Percentiles rank a stretch among this genome's conserved stretches.
Conservation (phyloP, 2,888 invertebrate genomes). For the Ophion slaviceki region DNA sequence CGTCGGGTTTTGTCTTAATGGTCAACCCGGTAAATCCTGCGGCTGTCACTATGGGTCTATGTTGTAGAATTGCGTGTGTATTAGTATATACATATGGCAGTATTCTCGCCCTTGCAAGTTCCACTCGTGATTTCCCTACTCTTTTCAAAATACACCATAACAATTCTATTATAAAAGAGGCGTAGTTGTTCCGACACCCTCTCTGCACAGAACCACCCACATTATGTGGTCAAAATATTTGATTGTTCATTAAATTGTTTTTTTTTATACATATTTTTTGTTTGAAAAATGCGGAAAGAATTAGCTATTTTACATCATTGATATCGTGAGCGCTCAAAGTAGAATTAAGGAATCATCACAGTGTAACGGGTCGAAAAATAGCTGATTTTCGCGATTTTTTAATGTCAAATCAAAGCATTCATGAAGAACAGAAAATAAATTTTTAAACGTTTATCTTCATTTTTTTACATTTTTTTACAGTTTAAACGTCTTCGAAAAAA, state of each 20-base stretch:
- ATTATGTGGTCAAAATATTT: neutral
- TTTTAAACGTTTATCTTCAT: no score
- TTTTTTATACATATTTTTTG: neutral
- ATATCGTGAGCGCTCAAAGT: no score
- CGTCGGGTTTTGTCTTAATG: conserved; percentile 81
- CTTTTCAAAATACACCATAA: conserved; percentile 17
- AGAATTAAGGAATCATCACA: no score
- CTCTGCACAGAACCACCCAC: neutral
- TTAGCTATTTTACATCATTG: no score
- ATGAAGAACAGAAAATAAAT: no score
- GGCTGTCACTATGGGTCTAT: conserved; percentile 68
- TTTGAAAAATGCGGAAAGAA: no score
- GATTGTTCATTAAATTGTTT: neutral
- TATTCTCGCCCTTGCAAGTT: conserved; percentile 55
- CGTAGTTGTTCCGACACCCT: neutral
- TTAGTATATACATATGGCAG: conserved; percentile 1
- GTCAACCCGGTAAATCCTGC: conserved; percentile 80
- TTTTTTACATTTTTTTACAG: no score
- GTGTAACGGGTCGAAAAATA: no score
- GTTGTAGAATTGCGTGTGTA: conserved; percentile 47
- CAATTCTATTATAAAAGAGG: neutral
- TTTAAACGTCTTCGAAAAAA: no score
- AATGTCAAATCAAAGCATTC: no score
- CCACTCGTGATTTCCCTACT: conserved; percentile 48
- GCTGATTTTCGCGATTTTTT: no score